Conservation (phyloP, 1,140 invertebrate species). For the Panagrolaimus sp. region DNA sequence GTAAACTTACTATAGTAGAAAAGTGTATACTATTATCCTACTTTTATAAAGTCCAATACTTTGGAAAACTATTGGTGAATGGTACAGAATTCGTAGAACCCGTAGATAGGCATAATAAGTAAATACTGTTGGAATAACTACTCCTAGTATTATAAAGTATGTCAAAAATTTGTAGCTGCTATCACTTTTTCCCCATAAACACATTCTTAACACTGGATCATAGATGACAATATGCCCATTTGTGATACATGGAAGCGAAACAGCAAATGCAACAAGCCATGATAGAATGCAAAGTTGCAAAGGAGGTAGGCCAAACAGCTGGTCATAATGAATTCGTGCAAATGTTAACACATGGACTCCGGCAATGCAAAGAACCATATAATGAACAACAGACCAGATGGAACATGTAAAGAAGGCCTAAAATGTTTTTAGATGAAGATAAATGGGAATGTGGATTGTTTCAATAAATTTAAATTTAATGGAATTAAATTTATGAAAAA, state of each 20-base stretch:
- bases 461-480: constrained; percentile 1
- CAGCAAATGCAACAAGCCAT: constrained; percentile 56
- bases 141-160: constrained; percentile 56
- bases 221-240: constrained; percentile 58
- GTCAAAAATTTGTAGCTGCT: constrained; percentile 58
- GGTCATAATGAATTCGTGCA: constrained; percentile 59
- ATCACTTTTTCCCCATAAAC: constrained; percentile 52
- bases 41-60: constrained; percentile 57
- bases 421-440: constrained; percentile 20
- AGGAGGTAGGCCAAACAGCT: constrained; percentile 54
- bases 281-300: constrained; percentile 47
- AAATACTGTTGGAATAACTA: constrained; percentile 50
- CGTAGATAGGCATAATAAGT: constrained; percentile 58
- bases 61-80: constrained; percentile 58
- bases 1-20: constrained; percentile 50
- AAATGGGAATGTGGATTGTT: too few relatives aligned
- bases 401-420: constrained; percentile 58
- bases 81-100: constrained; percentile 56
- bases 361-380: constrained; percentile 58
- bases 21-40: constrained; percentile 55
- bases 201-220: constrained; percentile 46
- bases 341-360: constrained; percentile 59
- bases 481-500: neutral
- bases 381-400: constrained; percentile 55
- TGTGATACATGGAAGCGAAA: constrained; percentile 54